Evolutionary conservation across 2,797 vertebrate genomes (phyloP).

Genomic region (Takifugu ocellatus): DNA sequence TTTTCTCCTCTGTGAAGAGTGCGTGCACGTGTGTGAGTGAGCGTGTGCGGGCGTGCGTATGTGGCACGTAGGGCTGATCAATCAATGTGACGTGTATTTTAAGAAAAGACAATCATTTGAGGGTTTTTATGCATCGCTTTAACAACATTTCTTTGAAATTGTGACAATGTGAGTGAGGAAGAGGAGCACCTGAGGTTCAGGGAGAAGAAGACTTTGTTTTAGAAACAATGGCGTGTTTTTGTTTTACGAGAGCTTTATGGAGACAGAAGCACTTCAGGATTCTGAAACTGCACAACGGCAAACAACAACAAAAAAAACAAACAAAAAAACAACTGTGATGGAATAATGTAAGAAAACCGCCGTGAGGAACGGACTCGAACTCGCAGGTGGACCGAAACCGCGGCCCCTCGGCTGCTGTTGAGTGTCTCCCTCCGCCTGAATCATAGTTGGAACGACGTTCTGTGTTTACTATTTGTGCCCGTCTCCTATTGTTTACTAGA

Average conservation of each 20-base stretch:
- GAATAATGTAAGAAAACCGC: slow-evolving; percentile 36
- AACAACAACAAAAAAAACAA: too few species aligned
- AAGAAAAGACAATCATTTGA: slow-evolving; percentile 77
- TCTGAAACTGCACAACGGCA: slow-evolving; percentile 40
- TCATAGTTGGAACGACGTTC: slow-evolving; percentile 61
- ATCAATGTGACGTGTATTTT: slow-evolving; percentile 60
- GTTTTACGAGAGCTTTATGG: slow-evolving; percentile 65
- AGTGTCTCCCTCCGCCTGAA: slow-evolving; percentile 57
- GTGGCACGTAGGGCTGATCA: slow-evolving; percentile 40
- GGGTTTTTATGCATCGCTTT: slow-evolving; percentile 57
- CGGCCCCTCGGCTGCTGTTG: slow-evolving; percentile 42
- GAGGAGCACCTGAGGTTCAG: slow-evolving; percentile 47
- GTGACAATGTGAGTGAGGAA: slow-evolving; percentile 45
- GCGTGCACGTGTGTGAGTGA: slow-evolving; percentile 45
- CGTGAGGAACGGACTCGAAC: slow-evolving; percentile 53
- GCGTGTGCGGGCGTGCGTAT: slow-evolving; percentile 51
- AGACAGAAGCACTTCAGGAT: slow-evolving; percentile 45
- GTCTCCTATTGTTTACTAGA: slow-evolving; percentile 71
- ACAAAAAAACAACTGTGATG: slow-evolving; percentile 29
- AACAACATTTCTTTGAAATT: slow-evolving; percentile 43
- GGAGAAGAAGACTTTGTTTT: slow-evolving; percentile 59
- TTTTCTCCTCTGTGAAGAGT: slow-evolving; percentile 68
- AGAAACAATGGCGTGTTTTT: slow-evolving; percentile 58
- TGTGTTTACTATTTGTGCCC: slow-evolving; percentile 67
- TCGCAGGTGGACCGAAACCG: slow-evolving; percentile 28